Conservation (phyloP, 1,140 invertebrate genomes). For the Drosophila erecta region DNA sequence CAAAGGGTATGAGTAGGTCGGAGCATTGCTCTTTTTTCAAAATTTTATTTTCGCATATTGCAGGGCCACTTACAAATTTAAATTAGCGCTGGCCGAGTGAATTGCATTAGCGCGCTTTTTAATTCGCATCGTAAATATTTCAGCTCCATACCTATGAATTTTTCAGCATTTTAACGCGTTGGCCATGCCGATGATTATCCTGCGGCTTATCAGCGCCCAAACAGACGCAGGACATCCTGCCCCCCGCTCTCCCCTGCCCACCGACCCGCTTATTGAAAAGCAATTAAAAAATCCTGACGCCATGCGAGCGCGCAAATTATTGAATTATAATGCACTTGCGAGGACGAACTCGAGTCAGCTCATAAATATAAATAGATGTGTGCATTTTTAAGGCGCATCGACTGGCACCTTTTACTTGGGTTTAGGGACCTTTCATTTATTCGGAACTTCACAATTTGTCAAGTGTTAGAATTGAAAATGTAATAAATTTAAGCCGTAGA, state of each 20-base stretch:
- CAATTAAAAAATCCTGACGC: conserved; percentile 77
- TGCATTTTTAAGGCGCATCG: conserved; percentile 44
- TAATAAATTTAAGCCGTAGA: no score
- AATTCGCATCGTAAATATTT: conserved; percentile 75
- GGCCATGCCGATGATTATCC: conserved; percentile 64
- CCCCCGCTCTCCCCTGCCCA: background rate
- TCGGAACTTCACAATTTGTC: no score
- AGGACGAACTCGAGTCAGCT: conserved; percentile 29
- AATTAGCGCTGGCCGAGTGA: conserved; percentile 61
- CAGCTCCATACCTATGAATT: conserved; percentile 47
- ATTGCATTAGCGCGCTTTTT: conserved; percentile 72
- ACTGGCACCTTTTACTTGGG: background rate
- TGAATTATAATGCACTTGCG: conserved; percentile 75
- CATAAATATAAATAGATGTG: conserved; percentile 79
- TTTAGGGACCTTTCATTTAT: background rate
- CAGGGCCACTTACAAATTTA: conserved; percentile 72
- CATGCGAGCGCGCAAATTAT: conserved; percentile 68
- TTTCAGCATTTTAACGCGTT: conserved; percentile 77
- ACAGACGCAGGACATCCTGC: conserved; percentile 18
- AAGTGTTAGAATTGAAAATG: no score
- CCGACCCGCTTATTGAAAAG: conserved; percentile 73
- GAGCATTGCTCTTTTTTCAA: background rate
- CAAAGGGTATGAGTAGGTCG: background rate
- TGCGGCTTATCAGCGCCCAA: conserved; percentile 64
- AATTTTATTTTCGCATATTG: conserved; percentile 27